Evolutionary conservation across 1,140 invertebrate species (phyloP), one percentile per base, ranked within the genome.

Genomic region (Idris sp.): DNA sequence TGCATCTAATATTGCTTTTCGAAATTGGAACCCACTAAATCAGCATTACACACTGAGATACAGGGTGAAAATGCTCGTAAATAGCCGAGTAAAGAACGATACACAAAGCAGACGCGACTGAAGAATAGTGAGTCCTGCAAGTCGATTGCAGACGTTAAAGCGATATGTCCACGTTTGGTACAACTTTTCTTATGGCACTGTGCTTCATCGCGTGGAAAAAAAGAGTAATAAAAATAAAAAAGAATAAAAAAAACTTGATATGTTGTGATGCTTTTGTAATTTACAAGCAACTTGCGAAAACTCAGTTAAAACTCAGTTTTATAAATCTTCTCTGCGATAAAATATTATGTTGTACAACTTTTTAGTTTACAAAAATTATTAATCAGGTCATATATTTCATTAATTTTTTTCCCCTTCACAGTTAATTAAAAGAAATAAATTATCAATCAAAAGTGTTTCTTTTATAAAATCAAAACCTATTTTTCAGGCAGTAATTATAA

Each of bases 1-100:
- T 69, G 46, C 44, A 61, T 69, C 65, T 69, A 69, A 62, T 72
- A 72, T 62, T 64, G 68, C 58, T 58, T 43, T 56, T 72, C 68
- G 58, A 72, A 72, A 72, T 72, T 58, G 58, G 49, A 51, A 49
- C 41, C 43, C 58, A 28, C 41, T 72, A 72, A 72, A 72, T 72
- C 68, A 72, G 58, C 51, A 56, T 56, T 56, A 56, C 41, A 15
- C 53, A 33, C 35, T 54, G 38, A 61, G 59, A 67, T 61, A 67
- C 61, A 54, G 31, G 53, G 33, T 31, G 48, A 53, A 48, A 61
- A 43, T 61, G 38, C 40, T 67, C 53, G 61, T 74, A 74, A 67
- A 74, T 65, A 74, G 26, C 31, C 31, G 35, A 46, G 48, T 43
- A 72, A 72, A 62, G 54, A 48, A 61, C 61, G 71, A 46, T 61